Conservation (phyloP, 2,113 vertebrate genomes). For the Paramormyrops kingsleyae region DNA sequence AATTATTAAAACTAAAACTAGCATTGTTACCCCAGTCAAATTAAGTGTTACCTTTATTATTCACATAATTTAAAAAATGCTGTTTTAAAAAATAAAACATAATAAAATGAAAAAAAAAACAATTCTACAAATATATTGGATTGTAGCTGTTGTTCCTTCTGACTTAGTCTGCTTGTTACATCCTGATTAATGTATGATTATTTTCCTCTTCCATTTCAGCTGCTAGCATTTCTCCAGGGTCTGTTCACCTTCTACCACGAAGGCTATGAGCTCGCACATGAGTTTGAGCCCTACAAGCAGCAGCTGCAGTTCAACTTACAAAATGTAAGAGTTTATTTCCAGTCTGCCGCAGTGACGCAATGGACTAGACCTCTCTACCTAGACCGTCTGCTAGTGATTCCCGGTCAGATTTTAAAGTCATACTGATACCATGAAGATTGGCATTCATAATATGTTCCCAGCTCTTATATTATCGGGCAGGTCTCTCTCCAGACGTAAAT, state of each 20-base stretch:
- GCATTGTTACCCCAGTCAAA: background rate
- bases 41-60: background rate
- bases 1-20: background rate
- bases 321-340: conserved; percentile 71
- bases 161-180: background rate
- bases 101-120: background rate
- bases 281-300: conserved; percentile 95
- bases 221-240: conserved; percentile 95
- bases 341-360: background rate
- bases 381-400: background rate
- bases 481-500: background rate
- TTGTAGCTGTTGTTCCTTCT: background rate
- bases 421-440: background rate
- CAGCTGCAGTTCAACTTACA: conserved; percentile 98
- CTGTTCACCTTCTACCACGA: conserved; percentile 98
- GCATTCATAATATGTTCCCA: background rate
- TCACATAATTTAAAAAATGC: background rate
- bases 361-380: background rate
- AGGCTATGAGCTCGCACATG: conserved; percentile 94
- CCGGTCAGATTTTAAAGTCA: background rate
- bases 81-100: background rate
- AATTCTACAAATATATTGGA: background rate
- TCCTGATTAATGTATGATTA: background rate
- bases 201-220: conserved; percentile 60
- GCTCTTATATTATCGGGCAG: background rate